Conservation (phyloP, 1,140 invertebrate species). For the Drosophila parabipectinata region DNA sequence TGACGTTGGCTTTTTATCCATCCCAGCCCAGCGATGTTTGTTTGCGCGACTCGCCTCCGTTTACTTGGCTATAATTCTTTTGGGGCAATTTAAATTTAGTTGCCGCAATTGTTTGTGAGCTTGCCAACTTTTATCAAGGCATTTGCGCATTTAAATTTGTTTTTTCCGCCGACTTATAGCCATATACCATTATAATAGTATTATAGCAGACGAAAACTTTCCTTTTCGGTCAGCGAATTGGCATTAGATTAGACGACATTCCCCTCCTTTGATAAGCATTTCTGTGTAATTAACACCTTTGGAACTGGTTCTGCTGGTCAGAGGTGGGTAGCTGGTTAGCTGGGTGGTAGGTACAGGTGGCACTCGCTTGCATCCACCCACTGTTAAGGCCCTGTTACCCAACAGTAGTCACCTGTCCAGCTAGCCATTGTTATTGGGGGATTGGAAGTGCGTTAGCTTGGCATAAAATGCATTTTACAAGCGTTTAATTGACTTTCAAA, state of each 20-base stretch:
- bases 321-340: neutral
- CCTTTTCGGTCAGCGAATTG: conserved; percentile 17
- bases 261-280: conserved; percentile 7
- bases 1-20: conserved; percentile 53
- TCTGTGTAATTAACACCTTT: conserved; percentile 31
- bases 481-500: conserved; percentile 77
- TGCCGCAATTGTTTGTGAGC: conserved; percentile 48
- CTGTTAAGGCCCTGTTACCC: neutral
- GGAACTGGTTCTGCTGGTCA: conserved; percentile 37
- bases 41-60: conserved; percentile 15
- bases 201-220: conserved; percentile 23
- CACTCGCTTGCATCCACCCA: neutral
- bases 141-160: conserved; percentile 38
- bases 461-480: conserved; percentile 75
- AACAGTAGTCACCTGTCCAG: too few relatives aligned
- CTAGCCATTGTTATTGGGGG: conserved; percentile 7
- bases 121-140: conserved; percentile 52
- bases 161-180: conserved; percentile 5
- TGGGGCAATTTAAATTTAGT: conserved; percentile 49
- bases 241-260: conserved; percentile 35
- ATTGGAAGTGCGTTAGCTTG: conserved; percentile 38
- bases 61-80: conserved; percentile 52
- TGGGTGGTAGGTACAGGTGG: neutral
- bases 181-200: neutral
- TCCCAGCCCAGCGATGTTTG: conserved; percentile 23